Base-by-base conservation (phyloP, 2,797 vertebrate species). In the Ceryle rudis region DNA sequence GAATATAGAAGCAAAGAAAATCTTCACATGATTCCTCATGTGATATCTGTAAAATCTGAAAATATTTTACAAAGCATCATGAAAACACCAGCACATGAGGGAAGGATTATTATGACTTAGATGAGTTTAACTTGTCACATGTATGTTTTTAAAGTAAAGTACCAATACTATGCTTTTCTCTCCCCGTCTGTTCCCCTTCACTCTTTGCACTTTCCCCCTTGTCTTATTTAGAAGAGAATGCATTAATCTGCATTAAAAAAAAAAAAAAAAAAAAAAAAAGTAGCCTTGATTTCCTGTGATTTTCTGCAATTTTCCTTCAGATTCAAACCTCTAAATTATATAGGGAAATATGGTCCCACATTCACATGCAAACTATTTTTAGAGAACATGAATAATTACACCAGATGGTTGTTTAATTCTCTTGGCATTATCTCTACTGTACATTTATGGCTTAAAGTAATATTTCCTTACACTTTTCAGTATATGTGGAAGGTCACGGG, bases 391-490 rank as follows among this genome's bases (percentile, higher is more conserved):
- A 98, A 97, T 97, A 97, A 97, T 97, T 96, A 93, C 87, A 97
- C 93, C 98, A 98, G 98, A 98, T 98, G 98, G 97, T 96, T 97
- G 96, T 93, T 97, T 97, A 97, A 98, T 97, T 98, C 97, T 95
- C 95, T 86, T 97, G 97, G 97, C 97, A 97, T 98, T 97, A 95
- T 97, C 91, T 97, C 87, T 97, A 95, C 97, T 98, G 97, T 98
- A 98, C 83, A 74, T 92, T 97, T 97, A 96, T 96, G 94, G 90
- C 96, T 97, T 97, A 96, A 97, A 96, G 95, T 91, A 89, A 90
- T 94, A 95, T 95, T 96, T 97, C 93, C 94, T 97, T 97, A 95
- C 79, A 94, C 93, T 98, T 96, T 94, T 84, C 93, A 94, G 90
- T 94, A 97, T 94, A 71, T 70, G 21, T 2, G 13, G 89, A 94